phyloP scores from a whole-genome alignment of 2,797 vertebrate species.

The Mormyrops attenuatus region DNA sequence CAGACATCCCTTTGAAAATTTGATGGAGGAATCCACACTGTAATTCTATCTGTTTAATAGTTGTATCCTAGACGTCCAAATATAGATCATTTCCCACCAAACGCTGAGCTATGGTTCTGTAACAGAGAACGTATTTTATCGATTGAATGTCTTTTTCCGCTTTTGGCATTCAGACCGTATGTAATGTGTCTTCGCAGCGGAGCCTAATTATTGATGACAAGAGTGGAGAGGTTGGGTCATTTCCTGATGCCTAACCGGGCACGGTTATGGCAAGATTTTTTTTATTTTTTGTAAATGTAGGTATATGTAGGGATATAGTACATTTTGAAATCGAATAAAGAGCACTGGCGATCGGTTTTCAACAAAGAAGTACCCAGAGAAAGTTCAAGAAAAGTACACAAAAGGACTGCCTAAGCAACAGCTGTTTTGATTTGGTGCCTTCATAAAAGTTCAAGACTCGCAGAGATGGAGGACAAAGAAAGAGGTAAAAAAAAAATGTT shows the following conservation, averaged over 20 bases:
- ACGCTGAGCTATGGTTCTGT: slow-evolving; percentile 26
- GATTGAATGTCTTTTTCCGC: slow-evolving; percentile 5
- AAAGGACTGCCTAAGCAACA: slow-evolving; percentile 32
- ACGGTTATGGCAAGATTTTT: slow-evolving; percentile 44
- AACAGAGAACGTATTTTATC: slow-evolving; percentile 23
- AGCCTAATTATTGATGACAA: slow-evolving; percentile 43
- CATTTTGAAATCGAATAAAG: slow-evolving; percentile 44
- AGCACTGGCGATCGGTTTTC: slow-evolving; percentile 1
- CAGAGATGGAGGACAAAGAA: slow-evolving; percentile 37
- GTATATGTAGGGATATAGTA: slow-evolving; percentile 4
- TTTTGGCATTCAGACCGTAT: slow-evolving; percentile 1
- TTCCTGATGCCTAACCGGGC: slow-evolving; percentile 44
- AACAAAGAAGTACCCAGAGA: neutral
- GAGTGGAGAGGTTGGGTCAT: slow-evolving; percentile 38
- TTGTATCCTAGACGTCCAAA: slow-evolving; percentile 22
- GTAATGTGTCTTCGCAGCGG: slow-evolving; percentile 18
- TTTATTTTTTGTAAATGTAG: slow-evolving; percentile 19
- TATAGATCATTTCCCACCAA: slow-evolving; percentile 17
- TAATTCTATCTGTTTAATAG: slow-evolving; percentile 32
- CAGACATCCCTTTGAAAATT: slow-evolving; percentile 49
- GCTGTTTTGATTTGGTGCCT: slow-evolving; percentile 42
- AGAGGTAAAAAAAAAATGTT: slow-evolving; percentile 31
- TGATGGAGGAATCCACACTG: slow-evolving; percentile 26
- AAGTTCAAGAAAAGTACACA: neutral
- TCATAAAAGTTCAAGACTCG: slow-evolving; percentile 19